Evolutionary conservation across 1,140 invertebrate genomes (phyloP).

Genomic region (Periplaneta americana): DNA sequence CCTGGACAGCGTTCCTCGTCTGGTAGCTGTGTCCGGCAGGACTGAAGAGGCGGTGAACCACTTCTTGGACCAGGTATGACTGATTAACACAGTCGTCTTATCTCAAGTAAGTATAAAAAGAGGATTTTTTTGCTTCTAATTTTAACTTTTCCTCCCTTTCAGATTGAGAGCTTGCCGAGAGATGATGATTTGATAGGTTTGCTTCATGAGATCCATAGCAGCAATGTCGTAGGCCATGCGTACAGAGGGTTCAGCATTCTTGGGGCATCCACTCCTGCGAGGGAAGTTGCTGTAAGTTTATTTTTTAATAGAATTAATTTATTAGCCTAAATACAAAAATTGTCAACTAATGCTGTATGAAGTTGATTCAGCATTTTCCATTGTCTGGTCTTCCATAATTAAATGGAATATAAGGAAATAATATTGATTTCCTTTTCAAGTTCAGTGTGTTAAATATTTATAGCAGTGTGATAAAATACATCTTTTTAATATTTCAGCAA

Average conservation of each 20-base stretch:
- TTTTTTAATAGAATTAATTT: no score
- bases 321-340: no score
- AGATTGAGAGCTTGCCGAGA: constrained; percentile 41
- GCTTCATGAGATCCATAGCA: constrained; percentile 65
- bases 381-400: background rate
- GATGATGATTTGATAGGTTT: constrained; percentile 75
- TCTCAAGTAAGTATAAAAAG: no score
- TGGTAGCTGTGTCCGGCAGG: constrained; percentile 76
- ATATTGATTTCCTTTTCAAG: no score
- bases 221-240: constrained; percentile 60
- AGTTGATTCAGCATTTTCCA: no score
- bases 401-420: no score
- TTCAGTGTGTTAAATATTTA: no score
- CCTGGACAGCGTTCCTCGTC: constrained; percentile 51
- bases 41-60: constrained; percentile 72
- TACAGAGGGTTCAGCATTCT: constrained; percentile 74
- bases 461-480: background rate
- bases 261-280: constrained; percentile 38
- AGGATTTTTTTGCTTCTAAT: no score
- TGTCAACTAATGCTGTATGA: no score
- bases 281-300: constrained; percentile 40
- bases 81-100: no score
- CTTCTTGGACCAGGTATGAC: constrained; percentile 55
- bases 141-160: constrained; percentile 4
- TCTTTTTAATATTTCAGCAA: constrained; percentile 17